Base-by-base conservation (phyloP, 2,797 vertebrate species). In the Pantherophis alleghaniensis region DNA sequence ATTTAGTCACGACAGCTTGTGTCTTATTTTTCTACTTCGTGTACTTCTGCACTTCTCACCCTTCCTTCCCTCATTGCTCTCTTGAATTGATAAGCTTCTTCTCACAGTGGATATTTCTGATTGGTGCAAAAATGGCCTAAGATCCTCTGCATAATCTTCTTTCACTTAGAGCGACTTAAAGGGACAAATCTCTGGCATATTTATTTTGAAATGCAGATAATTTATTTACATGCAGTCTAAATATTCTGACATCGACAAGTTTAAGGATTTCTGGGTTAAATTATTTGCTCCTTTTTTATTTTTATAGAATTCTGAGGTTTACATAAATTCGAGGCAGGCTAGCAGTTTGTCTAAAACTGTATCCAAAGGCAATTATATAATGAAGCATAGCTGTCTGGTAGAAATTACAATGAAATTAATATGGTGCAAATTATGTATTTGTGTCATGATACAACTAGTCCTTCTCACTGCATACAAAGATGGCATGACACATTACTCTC, bases 91-190 rank as follows among this genome's bases (percentile, higher is more conserved):
- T 97, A 97, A 95, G 96, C 96, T 95, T 87, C 97, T 96, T 97
- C 96, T 97, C 92, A 94, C 93, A 91, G 88, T 91, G 94, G 91
- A 95, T 94, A 92, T 95, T 94, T 96, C 95, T 95, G 93, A 97
- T 96, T 97, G 95, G 94, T 94, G 95, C 92, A 92, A 93, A 95
- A 96, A 97, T 18, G 92, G 95, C 94, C 96, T 95, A 96, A 94
- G 97, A 96, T 94, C 96, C 97, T 97, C 96, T 96, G 74, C 96
- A 98, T 98, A 99, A 99, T 99, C 98, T 98, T 96, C 98, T 99
- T 99, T 98, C 97, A 96, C 95, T 96, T 95, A 96, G 95, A 97
- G 91, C 94, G 96, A 95, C 95, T 97, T 97, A 96, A 93, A 96
- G 96, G 94, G 95, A 96, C 95, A 97, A 97, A 97, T 96, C 96